Evolutionary conservation across 2,888 invertebrate genomes (phyloP).

Genomic region (Autographa gamma): DNA sequence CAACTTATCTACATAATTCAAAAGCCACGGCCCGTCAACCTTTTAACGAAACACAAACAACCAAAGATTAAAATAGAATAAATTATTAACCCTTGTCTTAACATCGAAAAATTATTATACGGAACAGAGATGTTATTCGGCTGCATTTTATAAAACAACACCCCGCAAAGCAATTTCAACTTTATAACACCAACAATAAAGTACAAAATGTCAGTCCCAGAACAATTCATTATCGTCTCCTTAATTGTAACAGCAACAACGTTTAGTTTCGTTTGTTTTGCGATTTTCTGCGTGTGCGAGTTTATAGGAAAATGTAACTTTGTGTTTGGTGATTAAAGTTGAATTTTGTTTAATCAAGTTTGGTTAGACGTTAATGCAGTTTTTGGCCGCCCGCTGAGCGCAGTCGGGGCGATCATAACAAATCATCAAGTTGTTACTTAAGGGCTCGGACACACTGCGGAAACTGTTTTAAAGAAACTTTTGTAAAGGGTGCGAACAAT

Average conservation of each 20-base stretch:
- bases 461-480: conserved; percentile 38
- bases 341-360: conserved; percentile 61
- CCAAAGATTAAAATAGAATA: conserved; percentile 75
- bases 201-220: conserved; percentile 50
- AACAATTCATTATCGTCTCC: conserved; percentile 76
- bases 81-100: conserved; percentile 85
- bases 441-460: conserved; percentile 61
- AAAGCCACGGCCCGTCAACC: conserved; percentile 38
- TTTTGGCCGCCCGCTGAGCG: conserved; percentile 83
- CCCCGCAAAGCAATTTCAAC: conserved; percentile 57
- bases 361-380: conserved; percentile 74
- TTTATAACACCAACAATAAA: conserved; percentile 45
- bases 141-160: conserved; percentile 71
- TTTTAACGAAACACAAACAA: conserved; percentile 57
- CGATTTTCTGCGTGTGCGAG: conserved; percentile 66
- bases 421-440: conserved; percentile 79
- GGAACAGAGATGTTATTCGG: conserved; percentile 78
- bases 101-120: conserved; percentile 81
- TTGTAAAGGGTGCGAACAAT: conserved; percentile 14
- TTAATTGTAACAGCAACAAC: conserved; percentile 83
- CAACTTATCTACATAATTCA: conserved; percentile 29
- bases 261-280: conserved; percentile 85
- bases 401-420: conserved; percentile 84
- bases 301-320: conserved; percentile 42
- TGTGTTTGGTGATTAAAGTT: conserved; percentile 67